Base-by-base conservation (phyloP, 1,140 invertebrate genomes). In the Pseudobourletiella spinata region DNA sequence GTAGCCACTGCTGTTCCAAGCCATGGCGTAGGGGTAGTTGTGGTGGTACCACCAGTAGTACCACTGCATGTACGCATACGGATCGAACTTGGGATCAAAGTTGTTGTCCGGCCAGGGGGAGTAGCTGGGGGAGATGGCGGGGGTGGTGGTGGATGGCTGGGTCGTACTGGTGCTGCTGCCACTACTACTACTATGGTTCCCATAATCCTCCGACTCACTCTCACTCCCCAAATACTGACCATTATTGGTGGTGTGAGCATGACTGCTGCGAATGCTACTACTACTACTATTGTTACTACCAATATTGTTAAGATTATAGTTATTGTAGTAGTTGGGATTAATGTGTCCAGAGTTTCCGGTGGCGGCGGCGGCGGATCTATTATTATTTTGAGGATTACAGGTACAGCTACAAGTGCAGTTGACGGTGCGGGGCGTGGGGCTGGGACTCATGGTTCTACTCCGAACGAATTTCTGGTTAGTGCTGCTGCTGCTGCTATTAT, bases 1-100 rank as follows among this genome's bases (percentile, higher is more conserved):
- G 30, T 63, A 58, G 2, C 61, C 60, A n/a, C n/a, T n/a, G n/a
- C n/a, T n/a, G 22, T 59, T 55, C 67, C 67, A 69, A 39, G 11
- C 46, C 46, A 48, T 48, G 46, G 46, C 11, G 46, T 65, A 69
- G 50, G 56, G 39, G 22, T 55, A 56, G 29, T 51, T 44, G 43
- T 66, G 67, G 43, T 66, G 67, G 24, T 65, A 70, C 68, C 68
- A 70, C 65, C 65, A 70, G 43, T 70, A 70, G 42, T 65, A 67
- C 65, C 65, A 70, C n/a, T 57, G 61, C 56, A 66, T 59, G 24
- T 66, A 66, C 8, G 46, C 30, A 48, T 64, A 67, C 2, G 61
- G 61, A 32, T 63, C 65, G 50, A 35, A 66, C 26, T 26, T 43
- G 16, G 59, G 60, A 42, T 66, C 64, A 60, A 43, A 58, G 16